Evolutionary conservation across 2,888 invertebrate species (phyloP), one percentile per base, ranked within the genome.

Genomic region (Caenorhabditis wallacei): DNA sequence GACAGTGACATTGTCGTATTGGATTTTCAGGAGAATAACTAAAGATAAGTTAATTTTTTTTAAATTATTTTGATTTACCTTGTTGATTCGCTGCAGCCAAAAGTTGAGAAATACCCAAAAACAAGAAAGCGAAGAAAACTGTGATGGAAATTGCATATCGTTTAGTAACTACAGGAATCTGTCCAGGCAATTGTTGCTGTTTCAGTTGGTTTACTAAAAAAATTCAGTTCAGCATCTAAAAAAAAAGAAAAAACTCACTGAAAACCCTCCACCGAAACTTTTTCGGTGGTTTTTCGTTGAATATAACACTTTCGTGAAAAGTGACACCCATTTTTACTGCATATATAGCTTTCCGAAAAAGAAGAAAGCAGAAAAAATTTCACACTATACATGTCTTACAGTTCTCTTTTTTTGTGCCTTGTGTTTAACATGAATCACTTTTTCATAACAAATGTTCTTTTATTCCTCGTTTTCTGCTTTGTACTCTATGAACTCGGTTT

Each of bases 61-160:
- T 1, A 24, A 26, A 40, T 43, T 43, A 16, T 35, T 16, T 7
- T 16, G 35, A 35, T 35, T 37, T 54, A 80, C 80, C 80, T 81
- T 81, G 56, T 13, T 24, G 26, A 48, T 81, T 81, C 0, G 81
- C 81, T 10, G 61, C 46, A 51, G 56, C 56, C 1, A 82, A 16
- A 0, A 82, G 13, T 35, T 68, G 43, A n/a, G 82, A 71, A 18
- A 82, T 82, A 24, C 57, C 76, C 10, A 82, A 22, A 51, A 82
- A 82, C 8, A 71, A 18, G 5, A 82, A 20, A 8, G 71, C 82
- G 46, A 82, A 78, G n/a, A 78, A 72, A 0, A 69, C 53, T n/a
- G 82, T 82, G 2, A 51, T 51, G 1, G 82, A 82, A 51, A 82
- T 56, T 16, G 74, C 68, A 22, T 54, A 54, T 16, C 57, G 37